Percentiles rank a stretch among this genome's conserved stretches.
These are phyloP conservation scores for Staurois parvus DNA, from an alignment of 2,797 vertebrate genomes.

Conservation along the genomic window DNA sequence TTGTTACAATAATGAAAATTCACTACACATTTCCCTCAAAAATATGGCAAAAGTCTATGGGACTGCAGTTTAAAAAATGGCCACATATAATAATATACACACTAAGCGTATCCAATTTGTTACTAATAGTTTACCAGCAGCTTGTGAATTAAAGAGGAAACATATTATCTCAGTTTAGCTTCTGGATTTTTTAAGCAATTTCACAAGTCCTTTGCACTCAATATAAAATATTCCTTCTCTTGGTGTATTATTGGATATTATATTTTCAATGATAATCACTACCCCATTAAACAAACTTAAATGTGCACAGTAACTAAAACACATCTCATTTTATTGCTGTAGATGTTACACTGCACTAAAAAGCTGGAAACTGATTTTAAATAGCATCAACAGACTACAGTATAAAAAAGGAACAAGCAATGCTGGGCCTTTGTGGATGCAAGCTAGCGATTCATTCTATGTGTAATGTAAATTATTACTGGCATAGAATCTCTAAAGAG, in stretches of 20 bases:
- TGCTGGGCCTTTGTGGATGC: neutral
- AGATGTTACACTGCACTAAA: conserved; percentile 23
- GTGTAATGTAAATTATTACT: neutral
- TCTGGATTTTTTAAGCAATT: conserved; percentile 28
- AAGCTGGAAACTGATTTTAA: conserved; percentile 7
- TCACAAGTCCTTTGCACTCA: conserved; percentile 20
- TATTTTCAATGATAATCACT: conserved; percentile 34
- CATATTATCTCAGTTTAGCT: conserved; percentile 24
- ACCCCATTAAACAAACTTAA: conserved; percentile 31
- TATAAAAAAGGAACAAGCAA: neutral
- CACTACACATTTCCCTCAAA: neutral
- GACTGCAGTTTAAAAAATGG: conserved; percentile 1
- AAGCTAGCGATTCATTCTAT: neutral
- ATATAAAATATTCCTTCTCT: conserved; percentile 10
- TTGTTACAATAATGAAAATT: too few species aligned
- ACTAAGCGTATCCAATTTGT: conserved; percentile 30
- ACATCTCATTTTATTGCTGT: conserved; percentile 27
- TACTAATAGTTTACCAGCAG: conserved; percentile 30
- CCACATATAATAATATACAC: conserved; percentile 5
- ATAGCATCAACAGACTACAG: neutral
- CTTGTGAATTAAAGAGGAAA: conserved; percentile 31
- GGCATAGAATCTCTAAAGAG: neutral
- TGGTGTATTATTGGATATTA: conserved; percentile 34
- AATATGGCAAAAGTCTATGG: neutral
- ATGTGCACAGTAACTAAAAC: conserved; percentile 28